These are phyloP conservation scores for Lamellibrachia satsuma DNA, from an alignment of 2,888 invertebrate species.

Conservation along the genomic window DNA sequence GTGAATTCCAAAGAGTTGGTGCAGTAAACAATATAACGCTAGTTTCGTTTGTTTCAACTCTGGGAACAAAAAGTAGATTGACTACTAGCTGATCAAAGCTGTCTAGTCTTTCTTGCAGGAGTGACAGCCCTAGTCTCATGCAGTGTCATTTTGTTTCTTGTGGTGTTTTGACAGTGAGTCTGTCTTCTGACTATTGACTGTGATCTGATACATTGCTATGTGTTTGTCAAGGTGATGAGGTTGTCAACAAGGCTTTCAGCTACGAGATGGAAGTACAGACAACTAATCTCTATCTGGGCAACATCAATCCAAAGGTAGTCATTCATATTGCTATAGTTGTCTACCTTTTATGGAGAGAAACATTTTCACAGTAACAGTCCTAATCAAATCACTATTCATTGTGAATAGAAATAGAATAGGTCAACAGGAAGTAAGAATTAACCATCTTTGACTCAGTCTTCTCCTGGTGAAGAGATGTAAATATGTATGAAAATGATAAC, in stretches of 20 bases:
- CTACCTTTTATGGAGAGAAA: neutral
- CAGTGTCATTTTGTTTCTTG: neutral
- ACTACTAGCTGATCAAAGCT: too few relatives aligned
- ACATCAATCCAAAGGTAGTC: constrained; percentile 91
- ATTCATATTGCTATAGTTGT: neutral
- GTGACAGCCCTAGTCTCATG: neutral
- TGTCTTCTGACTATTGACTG: neutral
- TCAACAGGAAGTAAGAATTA: neutral
- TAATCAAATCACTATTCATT: neutral
- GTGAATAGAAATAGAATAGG: too few relatives aligned
- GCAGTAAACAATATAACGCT: too few relatives aligned
- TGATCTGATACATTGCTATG: neutral
- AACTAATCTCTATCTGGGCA: constrained; percentile 96
- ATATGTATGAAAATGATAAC: neutral
- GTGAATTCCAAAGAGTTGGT: too few relatives aligned
- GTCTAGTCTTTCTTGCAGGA: neutral
- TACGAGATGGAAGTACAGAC: constrained; percentile 88
- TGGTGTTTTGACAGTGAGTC: too few relatives aligned
- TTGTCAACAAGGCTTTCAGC: constrained; percentile 30
- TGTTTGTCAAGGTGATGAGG: neutral
- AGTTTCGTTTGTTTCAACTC: too few relatives aligned
- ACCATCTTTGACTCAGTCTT: neutral
- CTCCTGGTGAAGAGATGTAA: neutral
- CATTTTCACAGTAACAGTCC: neutral
- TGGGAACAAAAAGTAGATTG: too few relatives aligned